Base-by-base conservation (phyloP, 2,113 vertebrate genomes). In the Pterocles gutturalis region DNA sequence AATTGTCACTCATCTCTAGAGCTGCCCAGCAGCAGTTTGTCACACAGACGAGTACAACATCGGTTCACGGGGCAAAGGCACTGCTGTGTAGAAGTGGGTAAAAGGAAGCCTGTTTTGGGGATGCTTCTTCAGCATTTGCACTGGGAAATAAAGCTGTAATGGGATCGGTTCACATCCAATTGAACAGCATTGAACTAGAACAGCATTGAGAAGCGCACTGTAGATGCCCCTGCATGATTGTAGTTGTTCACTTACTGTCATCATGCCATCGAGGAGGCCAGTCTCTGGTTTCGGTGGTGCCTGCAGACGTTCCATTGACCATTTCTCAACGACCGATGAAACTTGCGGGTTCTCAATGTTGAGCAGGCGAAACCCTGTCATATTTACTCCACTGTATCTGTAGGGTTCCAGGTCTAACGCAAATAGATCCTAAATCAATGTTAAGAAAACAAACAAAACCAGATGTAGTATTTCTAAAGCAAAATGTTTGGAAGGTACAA, bases 341-440 rank as follows among this genome's bases (percentile, higher is more conserved):
- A 99, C 99, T 2, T 98, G 98, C 0, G 98, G 98, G 85, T 97
- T 99, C 81, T 99, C 99, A 1, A 99, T 97, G 86, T 99, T 99
- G 33, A 99, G 99, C 67, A 99, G 98, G 33, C 99, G 98, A 86
- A 99, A 99, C 0, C 99, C 99, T 1, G 99, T 99, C 99, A 99
- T 99, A 91, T 99, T 99, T 66, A 99, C 99, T 11, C 99, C 99
- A 0, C 99, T 99, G 98, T 99, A 99, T 91, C 99, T 98, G 84
- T 99, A 99, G 36, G 99, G 99, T 96, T 99, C 99, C 97, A 99
- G 98, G 94, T 99, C 99, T 81, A 99, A 97, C 5, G 99, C 98
- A 91, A 99, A 99, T 78, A 99, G 97, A 97, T 99, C 99, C 99
- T 99, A 93, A 6, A 66, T 83, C 43, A 73, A 46, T 78, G 26